These are phyloP conservation scores for Misgurnus anguillicaudatus DNA, from an alignment of 2,113 vertebrate genomes.

Conservation along the genomic window DNA sequence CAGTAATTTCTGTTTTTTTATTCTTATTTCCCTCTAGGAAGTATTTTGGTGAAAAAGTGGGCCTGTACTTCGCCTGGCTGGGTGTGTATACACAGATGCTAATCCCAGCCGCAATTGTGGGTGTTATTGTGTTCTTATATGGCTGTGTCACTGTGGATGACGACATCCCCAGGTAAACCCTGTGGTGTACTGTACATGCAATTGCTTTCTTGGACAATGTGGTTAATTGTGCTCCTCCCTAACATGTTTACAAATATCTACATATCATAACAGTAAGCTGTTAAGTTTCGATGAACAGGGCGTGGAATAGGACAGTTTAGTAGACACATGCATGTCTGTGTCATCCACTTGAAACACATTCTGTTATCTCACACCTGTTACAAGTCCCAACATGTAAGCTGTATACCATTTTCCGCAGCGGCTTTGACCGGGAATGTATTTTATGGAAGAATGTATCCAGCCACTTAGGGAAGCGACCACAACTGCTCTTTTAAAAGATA, in stretches of 20 bases:
- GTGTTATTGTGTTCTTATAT: constrained; percentile 94
- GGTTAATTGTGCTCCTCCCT: background rate
- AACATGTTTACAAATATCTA: background rate
- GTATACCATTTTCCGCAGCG: background rate
- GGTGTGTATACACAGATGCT: constrained; percentile 98
- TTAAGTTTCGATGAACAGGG: background rate
- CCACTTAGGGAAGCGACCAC: background rate
- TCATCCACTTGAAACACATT: background rate
- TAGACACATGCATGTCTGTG: background rate
- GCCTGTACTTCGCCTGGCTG: constrained; percentile 97
- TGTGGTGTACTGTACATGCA: background rate
- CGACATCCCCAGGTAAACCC: constrained; percentile 89
- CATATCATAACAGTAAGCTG: too few species aligned
- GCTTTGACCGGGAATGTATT: constrained; percentile 7
- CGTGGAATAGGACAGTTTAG: background rate
- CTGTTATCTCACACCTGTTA: background rate
- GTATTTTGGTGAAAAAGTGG: constrained; percentile 98
- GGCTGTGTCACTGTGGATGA: constrained; percentile 92
- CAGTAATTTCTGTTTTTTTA: background rate
- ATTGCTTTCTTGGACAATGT: background rate
- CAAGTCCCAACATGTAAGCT: background rate
- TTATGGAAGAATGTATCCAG: background rate
- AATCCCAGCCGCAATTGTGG: constrained; percentile 91
- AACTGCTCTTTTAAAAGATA: background rate
- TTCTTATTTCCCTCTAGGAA: constrained; percentile 75